Base-by-base conservation (phyloP, 1,140 invertebrate species). In the Drosophila teissieri region DNA sequence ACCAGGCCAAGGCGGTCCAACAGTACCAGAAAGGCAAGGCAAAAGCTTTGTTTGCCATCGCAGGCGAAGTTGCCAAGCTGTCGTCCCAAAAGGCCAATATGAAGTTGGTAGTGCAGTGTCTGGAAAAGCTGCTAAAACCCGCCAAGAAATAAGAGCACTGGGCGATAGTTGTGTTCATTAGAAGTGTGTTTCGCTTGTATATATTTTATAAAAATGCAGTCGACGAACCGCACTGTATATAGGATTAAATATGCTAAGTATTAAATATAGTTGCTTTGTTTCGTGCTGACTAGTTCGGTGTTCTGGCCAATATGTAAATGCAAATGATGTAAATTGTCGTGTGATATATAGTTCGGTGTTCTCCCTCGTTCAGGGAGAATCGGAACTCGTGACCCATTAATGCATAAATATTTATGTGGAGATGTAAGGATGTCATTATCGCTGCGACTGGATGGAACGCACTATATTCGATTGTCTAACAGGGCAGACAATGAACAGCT, bases 11-110 rank as follows among this genome's bases (percentile, higher is more conserved):
- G 90, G 82, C 95, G 44, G 95, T 96, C 11, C 92, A 93, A 74
- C 93, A 94, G 73, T 96, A 95, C 80, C 95, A 94, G 91, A 92
- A 92, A 5, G 96, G 96, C n/a, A 96, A 96, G 91, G 92, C 76
- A 3, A 96, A 96, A 92, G 93, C 95, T 4, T 94, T 96, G 49
- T 94, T 93, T 72, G 94, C 93, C 48, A 93, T 97, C 42, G 80
- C 95, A 31, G 94, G 94, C n/a, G 89, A 93, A 70, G 92, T 96
- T 31, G 93, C 91, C 39, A 94, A 94, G 61, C 91, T 92, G 61
- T 94, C 94, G n/a, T 83, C 95, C 22, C 92, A 95, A 74, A 94
- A 94, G 92, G 94, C 94, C 24, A 94, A 97, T 84, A 96, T 96
- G 95, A 92, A 91, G 53, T 57, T 93, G 68, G 95, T 93, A 62